phyloP scores from a whole-genome alignment of 2,113 vertebrate genomes.

The Sinocyclocheilus anshuiensis region DNA sequence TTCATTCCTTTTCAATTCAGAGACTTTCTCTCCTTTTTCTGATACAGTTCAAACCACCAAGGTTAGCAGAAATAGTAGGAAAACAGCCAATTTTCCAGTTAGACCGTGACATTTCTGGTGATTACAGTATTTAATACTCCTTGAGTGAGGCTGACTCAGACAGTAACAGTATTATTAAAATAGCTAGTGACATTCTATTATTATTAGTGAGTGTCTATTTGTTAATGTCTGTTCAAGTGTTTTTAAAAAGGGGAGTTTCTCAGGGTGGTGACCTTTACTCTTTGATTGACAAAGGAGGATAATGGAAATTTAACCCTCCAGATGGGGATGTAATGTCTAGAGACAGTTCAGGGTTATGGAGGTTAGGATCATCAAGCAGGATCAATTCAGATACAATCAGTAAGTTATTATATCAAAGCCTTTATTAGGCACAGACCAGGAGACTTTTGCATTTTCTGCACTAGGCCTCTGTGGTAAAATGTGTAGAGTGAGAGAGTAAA shows the following conservation, averaged over 20 bases:
- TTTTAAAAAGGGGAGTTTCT: background rate
- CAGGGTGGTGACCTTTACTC: background rate
- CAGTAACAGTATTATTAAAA: background rate
- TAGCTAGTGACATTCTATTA: background rate
- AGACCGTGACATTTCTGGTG: background rate
- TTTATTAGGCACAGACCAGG: background rate
- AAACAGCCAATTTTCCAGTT: constrained; percentile 16
- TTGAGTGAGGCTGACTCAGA: background rate
- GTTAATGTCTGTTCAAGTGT: background rate
- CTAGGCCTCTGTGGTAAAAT: background rate
- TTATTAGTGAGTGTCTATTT: background rate
- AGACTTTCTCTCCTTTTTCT: background rate
- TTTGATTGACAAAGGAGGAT: constrained; percentile 27
- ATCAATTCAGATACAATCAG: background rate
- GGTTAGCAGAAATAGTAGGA: background rate
- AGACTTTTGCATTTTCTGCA: background rate
- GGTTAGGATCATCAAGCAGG: background rate
- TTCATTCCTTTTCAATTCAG: constrained; percentile 13
- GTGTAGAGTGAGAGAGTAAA: background rate
- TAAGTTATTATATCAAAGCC: background rate
- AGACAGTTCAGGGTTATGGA: constrained; percentile 5
- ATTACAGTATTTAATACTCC: background rate
- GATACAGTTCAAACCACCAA: background rate
- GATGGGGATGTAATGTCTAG: background rate
- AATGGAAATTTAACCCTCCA: constrained; percentile 6